phyloP scores from a whole-genome alignment of 2,113 vertebrate genomes.

The Mirza zaza region DNA sequence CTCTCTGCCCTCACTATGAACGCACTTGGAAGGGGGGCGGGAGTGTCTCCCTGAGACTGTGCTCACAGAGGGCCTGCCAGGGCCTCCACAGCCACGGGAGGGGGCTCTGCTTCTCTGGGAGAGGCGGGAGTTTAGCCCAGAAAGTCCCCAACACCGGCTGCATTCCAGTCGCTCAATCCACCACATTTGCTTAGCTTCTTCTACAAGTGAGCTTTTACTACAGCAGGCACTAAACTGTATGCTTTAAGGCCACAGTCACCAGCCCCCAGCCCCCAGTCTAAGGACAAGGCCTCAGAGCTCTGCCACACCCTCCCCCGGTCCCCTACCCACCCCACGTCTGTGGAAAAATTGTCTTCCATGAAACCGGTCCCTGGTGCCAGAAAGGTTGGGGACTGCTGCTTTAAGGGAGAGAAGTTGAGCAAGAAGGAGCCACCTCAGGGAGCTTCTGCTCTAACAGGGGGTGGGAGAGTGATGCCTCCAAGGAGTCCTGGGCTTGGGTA shows the following conservation, averaged over 20 bases:
- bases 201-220: background rate
- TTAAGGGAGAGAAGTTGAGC: background rate
- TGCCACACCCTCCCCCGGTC: too few relatives aligned
- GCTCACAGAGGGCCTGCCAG: background rate
- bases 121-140: background rate
- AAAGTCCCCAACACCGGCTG: background rate
- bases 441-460: background rate
- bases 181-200: background rate
- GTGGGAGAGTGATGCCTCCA: fast-evolving
- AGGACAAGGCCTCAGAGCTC: too few relatives aligned
- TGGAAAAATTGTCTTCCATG: too few relatives aligned
- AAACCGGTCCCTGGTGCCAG: too few relatives aligned
- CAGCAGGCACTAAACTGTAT: background rate
- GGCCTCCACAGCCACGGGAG: background rate
- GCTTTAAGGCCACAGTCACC: too few relatives aligned
- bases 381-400: too few relatives aligned
- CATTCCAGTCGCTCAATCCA: background rate
- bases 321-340: too few relatives aligned
- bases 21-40: background rate
- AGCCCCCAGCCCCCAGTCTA: too few relatives aligned
- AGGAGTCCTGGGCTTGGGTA: background rate
- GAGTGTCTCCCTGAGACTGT: background rate
- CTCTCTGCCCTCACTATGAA: background rate
- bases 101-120: background rate
- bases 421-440: background rate